Conservation (phyloP, 2,113 vertebrate genomes). For the Microcebus lehilahytsara region DNA sequence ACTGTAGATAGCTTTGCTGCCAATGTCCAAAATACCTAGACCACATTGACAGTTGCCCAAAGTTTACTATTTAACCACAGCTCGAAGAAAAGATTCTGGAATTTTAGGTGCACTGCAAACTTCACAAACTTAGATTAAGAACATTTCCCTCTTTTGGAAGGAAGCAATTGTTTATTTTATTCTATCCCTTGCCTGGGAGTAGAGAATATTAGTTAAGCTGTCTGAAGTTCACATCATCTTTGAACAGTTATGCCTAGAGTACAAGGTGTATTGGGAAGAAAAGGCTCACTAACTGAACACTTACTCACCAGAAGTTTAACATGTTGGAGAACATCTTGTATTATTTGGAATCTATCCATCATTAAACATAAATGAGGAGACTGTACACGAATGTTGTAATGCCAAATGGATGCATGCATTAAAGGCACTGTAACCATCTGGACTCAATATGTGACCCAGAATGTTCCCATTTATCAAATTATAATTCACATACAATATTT, state of each 20-base stretch:
- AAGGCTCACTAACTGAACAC: slow-evolving; percentile 64
- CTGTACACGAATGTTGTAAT: slow-evolving; percentile 80
- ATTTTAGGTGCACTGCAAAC: neutral
- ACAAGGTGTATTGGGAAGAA: slow-evolving; percentile 50
- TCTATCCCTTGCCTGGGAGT: neutral
- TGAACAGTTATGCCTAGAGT: neutral
- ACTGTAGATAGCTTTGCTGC: accelerated
- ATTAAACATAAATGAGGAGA: slow-evolving; percentile 83
- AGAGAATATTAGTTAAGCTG: neutral
- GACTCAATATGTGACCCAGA: slow-evolving; percentile 81
- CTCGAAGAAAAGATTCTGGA: neutral
- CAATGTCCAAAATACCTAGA: neutral
- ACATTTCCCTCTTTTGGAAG: neutral
- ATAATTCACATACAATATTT: slow-evolving; percentile 75
- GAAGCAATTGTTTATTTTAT: neutral
- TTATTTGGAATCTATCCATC: slow-evolving; percentile 84
- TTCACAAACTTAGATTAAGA: neutral
- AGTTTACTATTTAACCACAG: neutral
- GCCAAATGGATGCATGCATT: slow-evolving; percentile 82
- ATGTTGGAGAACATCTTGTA: slow-evolving; percentile 85
- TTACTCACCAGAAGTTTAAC: slow-evolving; percentile 79
- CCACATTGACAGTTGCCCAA: neutral
- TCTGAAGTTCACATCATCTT: slow-evolving; percentile 52
- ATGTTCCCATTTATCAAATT: slow-evolving; percentile 83
- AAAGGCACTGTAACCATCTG: slow-evolving; percentile 84